Percentiles rank a stretch among this genome's conserved stretches.
phyloP scores from a whole-genome alignment of 2,113 vertebrate genomes.

The Toxostoma redivivum region DNA sequence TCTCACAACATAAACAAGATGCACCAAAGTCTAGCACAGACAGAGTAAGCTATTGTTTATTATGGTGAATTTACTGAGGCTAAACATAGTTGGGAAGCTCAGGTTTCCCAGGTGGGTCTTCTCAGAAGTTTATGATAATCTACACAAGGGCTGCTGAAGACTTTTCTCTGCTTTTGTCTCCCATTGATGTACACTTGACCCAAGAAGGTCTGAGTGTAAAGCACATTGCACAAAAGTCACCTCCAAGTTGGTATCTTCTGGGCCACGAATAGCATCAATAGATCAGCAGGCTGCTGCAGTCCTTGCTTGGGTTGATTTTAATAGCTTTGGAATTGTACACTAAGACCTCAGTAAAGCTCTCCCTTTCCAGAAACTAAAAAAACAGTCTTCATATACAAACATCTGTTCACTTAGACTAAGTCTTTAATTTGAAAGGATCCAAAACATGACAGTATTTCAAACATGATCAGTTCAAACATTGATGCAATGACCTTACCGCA shows the following conservation, averaged over 20 bases:
- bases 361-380: background rate
- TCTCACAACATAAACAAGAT: background rate
- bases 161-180: background rate
- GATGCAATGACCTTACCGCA: constrained; percentile 76
- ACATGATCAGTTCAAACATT: background rate
- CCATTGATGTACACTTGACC: background rate
- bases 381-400: background rate
- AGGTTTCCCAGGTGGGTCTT: background rate
- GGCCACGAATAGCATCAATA: background rate
- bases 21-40: background rate
- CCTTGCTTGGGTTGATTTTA: background rate
- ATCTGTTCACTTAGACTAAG: background rate
- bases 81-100: background rate
- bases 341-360: background rate
- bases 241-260: background rate
- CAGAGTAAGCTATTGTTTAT: background rate
- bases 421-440: constrained; percentile 9
- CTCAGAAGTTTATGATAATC: background rate
- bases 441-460: constrained; percentile 18
- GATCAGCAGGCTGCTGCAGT: background rate
- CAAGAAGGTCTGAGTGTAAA: background rate
- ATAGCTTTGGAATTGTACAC: background rate
- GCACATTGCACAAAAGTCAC: background rate
- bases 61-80: background rate
- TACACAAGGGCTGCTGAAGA: background rate